Evolutionary conservation across 2,797 vertebrate genomes (phyloP), one percentile per base, ranked within the genome.

Genomic region (Agapornis canus): DNA sequence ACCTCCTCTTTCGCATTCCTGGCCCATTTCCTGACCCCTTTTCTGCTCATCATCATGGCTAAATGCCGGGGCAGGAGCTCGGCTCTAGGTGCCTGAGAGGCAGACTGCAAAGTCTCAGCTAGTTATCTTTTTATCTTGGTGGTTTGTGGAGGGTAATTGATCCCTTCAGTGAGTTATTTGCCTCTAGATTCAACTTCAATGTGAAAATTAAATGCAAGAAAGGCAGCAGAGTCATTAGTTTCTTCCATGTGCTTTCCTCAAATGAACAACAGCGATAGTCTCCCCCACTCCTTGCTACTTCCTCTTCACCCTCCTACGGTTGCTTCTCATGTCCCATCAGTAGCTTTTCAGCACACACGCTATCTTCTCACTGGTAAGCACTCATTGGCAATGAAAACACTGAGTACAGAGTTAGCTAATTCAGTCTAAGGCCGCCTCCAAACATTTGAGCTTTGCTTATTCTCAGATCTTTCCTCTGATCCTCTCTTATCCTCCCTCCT

Each of bases 1-100:
- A 91, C 77, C 57, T 92, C 57, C 61, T 89, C 65, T 96, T 95
- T 95, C n/a, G 5, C 80, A 96, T 83, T 94, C 82, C 70, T 92
- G 85, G 80, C 85, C 79, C 61, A 43, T 69, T 94, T 95, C 87
- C 93, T 8, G 0, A 35, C 87, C 49, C 48, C 42, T 71, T 70
- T 89, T 81, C 49, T 90, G n/a, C 77, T 92, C 27, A 8, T 86
- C 12, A 0, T 82, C 43, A 76, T 40, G 54, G 39, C 76, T 69
- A 72, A 94, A 69, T 83, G 65, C 72, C 1, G 13, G 85, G 59
- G 72, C 22, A 88, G 65, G 66, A 13, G 42, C 75, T 88, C 88
- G 82, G 87, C 35, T 91, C 47, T 42, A 29, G 52, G 57, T 83
- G 61, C 65, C 52, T 81, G n/a, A 64, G 40, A 81, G 39, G 78